Percentiles rank a stretch among this genome's conserved stretches.
Evolutionary conservation across 1,140 invertebrate genomes (phyloP).

Genomic region (fruit fly (Drosophila melanogaster)): Release_6_plus_ISO1_MT NT_033779.5:16364001-16364500

Average conservation of each 20-base stretch:
- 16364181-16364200: too few relatives aligned
- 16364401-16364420: constrained; percentile 62
- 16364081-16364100: too few relatives aligned
- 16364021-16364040: too few relatives aligned
- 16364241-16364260: not conserved
- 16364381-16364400: constrained; percentile 39
- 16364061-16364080: too few relatives aligned
- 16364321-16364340: constrained; percentile 5
- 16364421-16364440: constrained; percentile 60
- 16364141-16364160: too few relatives aligned
- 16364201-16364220: not conserved
- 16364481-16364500: constrained; percentile 11
- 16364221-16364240: not conserved
- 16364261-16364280: constrained; percentile 20
- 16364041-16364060: too few relatives aligned
- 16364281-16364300: constrained; percentile 16
- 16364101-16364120: too few relatives aligned
- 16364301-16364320: constrained; percentile 8
- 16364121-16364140: too few relatives aligned
- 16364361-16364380: constrained; percentile 9
- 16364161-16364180: too few relatives aligned
- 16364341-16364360: constrained; percentile 3
- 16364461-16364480: constrained; percentile 53
- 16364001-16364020: too few relatives aligned
- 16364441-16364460: constrained; percentile 53